Percentiles rank a stretch among this genome's conserved stretches.
Conservation (phyloP, 2,888 invertebrate genomes). For the Spisula subtruncata region DNA sequence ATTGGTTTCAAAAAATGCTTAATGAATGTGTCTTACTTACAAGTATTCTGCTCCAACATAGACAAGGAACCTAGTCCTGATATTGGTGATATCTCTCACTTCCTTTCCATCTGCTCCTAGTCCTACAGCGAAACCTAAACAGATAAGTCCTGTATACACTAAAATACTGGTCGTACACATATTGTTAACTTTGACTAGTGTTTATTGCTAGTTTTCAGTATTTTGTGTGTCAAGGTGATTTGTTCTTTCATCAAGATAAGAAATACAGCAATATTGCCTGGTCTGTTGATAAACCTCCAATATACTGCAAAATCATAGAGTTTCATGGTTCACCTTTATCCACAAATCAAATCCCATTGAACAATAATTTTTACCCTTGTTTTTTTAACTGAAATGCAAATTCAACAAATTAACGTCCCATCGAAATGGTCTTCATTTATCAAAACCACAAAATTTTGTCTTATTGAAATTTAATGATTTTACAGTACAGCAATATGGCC, state of each 20-base stretch:
- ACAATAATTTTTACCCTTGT: no score
- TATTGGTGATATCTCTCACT: conserved; percentile 35
- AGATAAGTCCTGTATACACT: background rate
- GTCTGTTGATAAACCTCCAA: background rate
- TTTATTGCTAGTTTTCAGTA: background rate
- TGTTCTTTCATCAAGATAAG: background rate
- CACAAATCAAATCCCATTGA: no score
- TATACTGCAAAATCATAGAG: no score
- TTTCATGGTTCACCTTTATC: no score
- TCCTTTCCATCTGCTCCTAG: background rate
- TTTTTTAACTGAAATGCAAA: no score
- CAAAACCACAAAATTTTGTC: no score
- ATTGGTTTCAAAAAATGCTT: no score
- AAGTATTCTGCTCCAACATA: conserved; percentile 43
- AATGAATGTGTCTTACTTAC: conserved; percentile 43
- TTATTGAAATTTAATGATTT: no score
- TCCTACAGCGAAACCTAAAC: background rate
- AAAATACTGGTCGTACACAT: background rate
- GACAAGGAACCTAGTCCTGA: conserved; percentile 45
- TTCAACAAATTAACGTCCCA: no score
- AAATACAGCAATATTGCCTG: background rate
- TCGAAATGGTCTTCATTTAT: no score
- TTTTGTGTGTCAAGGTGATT: background rate
- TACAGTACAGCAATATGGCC: no score
- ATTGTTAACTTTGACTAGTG: background rate